phyloP scores from a whole-genome alignment of 2,888 invertebrate species.

The Xestia ashworthii region DNA sequence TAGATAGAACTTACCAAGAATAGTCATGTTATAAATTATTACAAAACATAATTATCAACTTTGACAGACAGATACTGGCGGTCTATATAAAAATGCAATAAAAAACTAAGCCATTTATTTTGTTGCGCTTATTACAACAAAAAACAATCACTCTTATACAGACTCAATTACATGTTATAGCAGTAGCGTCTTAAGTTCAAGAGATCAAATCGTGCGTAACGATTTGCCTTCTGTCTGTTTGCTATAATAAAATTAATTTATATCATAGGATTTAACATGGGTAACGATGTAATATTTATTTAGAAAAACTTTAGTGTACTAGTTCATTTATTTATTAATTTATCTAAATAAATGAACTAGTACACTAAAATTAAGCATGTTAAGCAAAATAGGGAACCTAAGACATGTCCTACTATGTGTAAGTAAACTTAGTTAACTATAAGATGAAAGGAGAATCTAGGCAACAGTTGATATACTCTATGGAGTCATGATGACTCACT shows the following conservation, averaged over 20 bases:
- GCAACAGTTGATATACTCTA: neutral
- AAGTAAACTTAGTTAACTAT: neutral
- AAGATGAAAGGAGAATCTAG: neutral
- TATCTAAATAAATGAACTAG: neutral
- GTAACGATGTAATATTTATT: neutral
- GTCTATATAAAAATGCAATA: neutral
- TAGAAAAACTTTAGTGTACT: no score
- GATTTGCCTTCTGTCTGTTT: slow-evolving; percentile 44
- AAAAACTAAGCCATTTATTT: slow-evolving; percentile 26
- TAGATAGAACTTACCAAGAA: no score
- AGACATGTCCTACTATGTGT: neutral
- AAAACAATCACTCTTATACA: slow-evolving; percentile 21
- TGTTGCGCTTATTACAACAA: slow-evolving; percentile 8
- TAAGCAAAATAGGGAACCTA: neutral
- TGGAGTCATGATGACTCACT: neutral
- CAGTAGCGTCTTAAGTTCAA: slow-evolving; percentile 54
- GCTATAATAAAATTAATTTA: slow-evolving; percentile 35
- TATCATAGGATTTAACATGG: neutral
- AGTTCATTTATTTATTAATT: no score
- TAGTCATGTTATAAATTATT: neutral
- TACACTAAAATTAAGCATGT: neutral
- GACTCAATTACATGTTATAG: slow-evolving; percentile 44
- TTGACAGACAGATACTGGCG: neutral
- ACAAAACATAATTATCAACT: neutral
- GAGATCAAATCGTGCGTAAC: slow-evolving; percentile 54